Conservation (phyloP, 2,797 vertebrate species). For the Poecile montanus region DNA sequence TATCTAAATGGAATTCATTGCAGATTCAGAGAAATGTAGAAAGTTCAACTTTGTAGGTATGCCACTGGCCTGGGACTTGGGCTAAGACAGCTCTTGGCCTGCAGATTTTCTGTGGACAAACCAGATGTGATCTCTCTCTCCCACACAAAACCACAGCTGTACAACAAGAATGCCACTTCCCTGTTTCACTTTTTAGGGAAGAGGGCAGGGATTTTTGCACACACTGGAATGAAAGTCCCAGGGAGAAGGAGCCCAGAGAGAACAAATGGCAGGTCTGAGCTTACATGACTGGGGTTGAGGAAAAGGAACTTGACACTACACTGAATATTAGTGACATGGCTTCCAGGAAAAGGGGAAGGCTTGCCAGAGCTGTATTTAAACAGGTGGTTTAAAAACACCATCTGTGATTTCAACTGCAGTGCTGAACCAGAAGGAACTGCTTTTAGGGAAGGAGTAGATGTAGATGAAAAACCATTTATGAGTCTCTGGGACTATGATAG, state of each 20-base stretch:
- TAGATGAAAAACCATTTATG: background rate
- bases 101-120: background rate
- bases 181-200: background rate
- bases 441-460: background rate
- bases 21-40: background rate
- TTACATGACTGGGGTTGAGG: background rate
- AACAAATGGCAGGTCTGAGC: background rate
- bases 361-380: constrained; percentile 23
- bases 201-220: background rate
- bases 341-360: background rate
- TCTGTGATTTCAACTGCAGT: constrained; percentile 37
- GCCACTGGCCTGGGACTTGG: background rate
- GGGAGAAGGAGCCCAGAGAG: background rate
- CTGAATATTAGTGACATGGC: background rate
- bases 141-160: background rate
- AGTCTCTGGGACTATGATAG: background rate
- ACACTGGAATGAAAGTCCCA: background rate
- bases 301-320: background rate
- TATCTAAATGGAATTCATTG: background rate
- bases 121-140: background rate
- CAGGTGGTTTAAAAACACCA: constrained; percentile 39
- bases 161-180: background rate
- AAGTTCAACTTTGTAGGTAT: background rate
- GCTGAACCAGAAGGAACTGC: background rate
- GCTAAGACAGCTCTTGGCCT: background rate